Percentiles rank a stretch among this genome's conserved stretches.
Evolutionary conservation across 2,888 invertebrate species (phyloP).

Genomic region (Caenorhabditis virilis): DNA sequence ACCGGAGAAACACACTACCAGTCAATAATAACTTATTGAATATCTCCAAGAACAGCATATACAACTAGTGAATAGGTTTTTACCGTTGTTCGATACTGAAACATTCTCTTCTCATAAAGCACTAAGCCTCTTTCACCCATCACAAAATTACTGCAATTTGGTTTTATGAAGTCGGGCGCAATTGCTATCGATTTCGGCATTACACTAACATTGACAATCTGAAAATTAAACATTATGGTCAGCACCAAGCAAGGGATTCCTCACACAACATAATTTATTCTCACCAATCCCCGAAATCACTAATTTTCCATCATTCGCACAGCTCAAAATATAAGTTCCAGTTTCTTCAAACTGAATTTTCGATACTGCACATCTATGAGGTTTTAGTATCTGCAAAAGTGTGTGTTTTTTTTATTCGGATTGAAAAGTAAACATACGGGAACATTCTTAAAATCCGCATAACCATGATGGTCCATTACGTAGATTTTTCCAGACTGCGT

Average conservation of each 20-base stretch:
- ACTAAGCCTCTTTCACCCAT: slow-evolving; percentile 55
- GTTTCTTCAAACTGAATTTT: slow-evolving; percentile 89
- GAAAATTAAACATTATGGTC: slow-evolving; percentile 6
- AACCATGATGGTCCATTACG: slow-evolving; percentile 64
- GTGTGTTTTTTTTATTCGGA: neutral
- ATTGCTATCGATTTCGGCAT: slow-evolving; percentile 58
- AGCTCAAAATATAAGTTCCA: slow-evolving; percentile 86
- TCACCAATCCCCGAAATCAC: slow-evolving; percentile 80
- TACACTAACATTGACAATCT: slow-evolving; percentile 47
- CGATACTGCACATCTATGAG: slow-evolving; percentile 78
- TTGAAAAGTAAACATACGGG: slow-evolving; percentile 24
- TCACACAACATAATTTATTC: slow-evolving; percentile 59
- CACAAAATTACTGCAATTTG: slow-evolving; percentile 15
- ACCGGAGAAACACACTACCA: too few relatives aligned
- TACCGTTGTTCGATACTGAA: slow-evolving; percentile 51
- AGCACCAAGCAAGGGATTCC: too few relatives aligned
- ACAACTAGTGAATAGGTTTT: too few relatives aligned
- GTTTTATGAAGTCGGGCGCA: slow-evolving; percentile 55
- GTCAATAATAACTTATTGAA: too few relatives aligned
- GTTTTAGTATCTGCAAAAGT: slow-evolving; percentile 49
- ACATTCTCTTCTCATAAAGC: slow-evolving; percentile 61
- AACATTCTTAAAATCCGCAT: slow-evolving; percentile 51
- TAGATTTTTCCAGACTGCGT: slow-evolving; percentile 56
- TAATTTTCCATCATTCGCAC: slow-evolving; percentile 73
- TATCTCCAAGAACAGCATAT: too few relatives aligned